Conservation (phyloP, 2,797 vertebrate genomes). For the Ctenochaetus hawaiiensis region DNA sequence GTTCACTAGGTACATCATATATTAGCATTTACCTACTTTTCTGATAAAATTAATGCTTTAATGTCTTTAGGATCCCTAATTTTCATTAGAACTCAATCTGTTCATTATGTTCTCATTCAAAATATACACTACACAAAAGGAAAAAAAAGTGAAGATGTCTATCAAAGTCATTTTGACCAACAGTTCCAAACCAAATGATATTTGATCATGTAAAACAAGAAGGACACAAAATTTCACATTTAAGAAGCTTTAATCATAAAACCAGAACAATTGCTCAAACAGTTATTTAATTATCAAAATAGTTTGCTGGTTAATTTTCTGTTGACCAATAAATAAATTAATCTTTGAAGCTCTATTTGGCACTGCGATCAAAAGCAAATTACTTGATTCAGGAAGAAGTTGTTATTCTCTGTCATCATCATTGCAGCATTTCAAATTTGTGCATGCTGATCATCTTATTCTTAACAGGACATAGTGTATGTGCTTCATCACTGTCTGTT, state of each 20-base stretch:
- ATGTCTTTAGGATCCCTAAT: rapidly evolving
- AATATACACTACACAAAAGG: not conserved
- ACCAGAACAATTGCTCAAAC: no score
- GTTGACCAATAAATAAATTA: not conserved
- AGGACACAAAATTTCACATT: no score
- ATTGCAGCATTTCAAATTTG: not conserved
- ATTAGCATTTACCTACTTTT: not conserved
- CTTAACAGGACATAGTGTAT: not conserved
- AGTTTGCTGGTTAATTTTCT: not conserved
- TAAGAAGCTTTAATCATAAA: no score
- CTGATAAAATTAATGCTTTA: not conserved
- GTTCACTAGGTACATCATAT: no score
- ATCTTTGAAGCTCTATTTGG: not conserved
- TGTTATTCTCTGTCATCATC: not conserved
- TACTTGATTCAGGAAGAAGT: constrained; percentile 1
- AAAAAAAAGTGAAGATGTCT: not conserved
- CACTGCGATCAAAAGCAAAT: not conserved
- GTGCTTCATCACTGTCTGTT: constrained; percentile 14
- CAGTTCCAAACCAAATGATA: no score
- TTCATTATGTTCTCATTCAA: not conserved
- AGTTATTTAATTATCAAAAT: not conserved
- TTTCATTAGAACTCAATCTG: not conserved
- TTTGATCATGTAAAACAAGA: no score
- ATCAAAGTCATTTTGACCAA: not conserved
- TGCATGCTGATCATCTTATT: not conserved